Evolutionary conservation across 30 jellyfish, hydroid and myxozoan species (phyloP), one percentile per base, ranked within the genome.

Genomic region (Hydractinia echinata): DNA sequence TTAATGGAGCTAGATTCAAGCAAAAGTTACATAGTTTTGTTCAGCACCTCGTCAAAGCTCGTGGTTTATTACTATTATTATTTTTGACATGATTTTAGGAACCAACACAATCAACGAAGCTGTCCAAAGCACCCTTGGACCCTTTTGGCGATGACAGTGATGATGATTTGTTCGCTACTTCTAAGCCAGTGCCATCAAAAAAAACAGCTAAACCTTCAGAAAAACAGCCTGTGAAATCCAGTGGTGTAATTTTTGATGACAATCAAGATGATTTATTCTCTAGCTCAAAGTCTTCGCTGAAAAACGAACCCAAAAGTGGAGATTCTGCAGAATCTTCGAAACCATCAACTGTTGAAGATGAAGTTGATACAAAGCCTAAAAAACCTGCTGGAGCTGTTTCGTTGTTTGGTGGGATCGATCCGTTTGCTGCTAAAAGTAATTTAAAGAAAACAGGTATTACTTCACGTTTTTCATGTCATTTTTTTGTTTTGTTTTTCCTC

Each of bases 351-450:
- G 67, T 11, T 6, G 66, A 74, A 50, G 83, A 74, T 9, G 83
- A 64, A 64, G 85, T 54, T 77, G 85, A 77, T 52, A 77, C 92
- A 20, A 87, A 84, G 56, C 87, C 94, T 8, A 81, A 64, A 85
- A 86, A 76, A 77, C 94, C 88, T 1, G 85, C 89, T 14, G 99
- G 99, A 10, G 93, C 96, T 10, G 99, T 93, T 16, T 87, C 99
- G 10, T 18, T 93, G 69, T 93, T 93, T 81, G 99, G 99, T 66
- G 99, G 99, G 13, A 79, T 92, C 44, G 94, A 92, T 51, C 98
- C 98, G 13, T 81, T 92, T 20, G 95, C 96, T 10, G 97, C 89
- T 15, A 85, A 64, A 72, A 81, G 82, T 53, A 81, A 70, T 14
- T 86, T 84, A 14, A 79, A 86, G 67, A 16, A 51, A 78, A 7